Base-by-base conservation (phyloP, 2,888 invertebrate species). In the Leucozona laternaria region DNA sequence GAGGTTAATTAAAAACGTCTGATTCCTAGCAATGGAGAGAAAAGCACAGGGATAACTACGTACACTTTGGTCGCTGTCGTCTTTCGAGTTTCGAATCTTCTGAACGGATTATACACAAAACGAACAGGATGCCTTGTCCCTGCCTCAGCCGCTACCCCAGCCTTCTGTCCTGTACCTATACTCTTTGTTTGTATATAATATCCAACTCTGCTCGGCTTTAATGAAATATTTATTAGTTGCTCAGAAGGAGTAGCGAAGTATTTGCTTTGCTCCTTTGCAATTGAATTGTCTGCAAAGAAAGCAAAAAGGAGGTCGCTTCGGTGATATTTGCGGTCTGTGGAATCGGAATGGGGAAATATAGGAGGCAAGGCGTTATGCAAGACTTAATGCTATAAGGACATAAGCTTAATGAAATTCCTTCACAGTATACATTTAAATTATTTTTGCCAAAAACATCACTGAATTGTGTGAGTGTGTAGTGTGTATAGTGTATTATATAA, bases 1-100 rank as follows among this genome's bases (percentile, higher is more conserved):
- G 70, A 81, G 88, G 88, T 88, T 89, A 89, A 89, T 89, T 89
- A 89, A 89, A 88, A 89, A 89, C 77, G 88, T 89, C 89, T 86
- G 87, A 88, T 88, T 88, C 79, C 71, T 40, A 72, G 76, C 53
- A 77, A 64, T 28, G 37, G 11, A 55, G 15, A 48, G 68, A n/a
- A 62, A 55, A 57, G 70, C 40, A 37, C 48, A 77, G 53, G 62
- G 34, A 48, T 58, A 20, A 15, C n/a, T n/a, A n/a, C n/a, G n/a
- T n/a, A n/a, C n/a, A 20, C 20, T 22, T 50, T 37, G 43, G 76
- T 28, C 22, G 80, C n/a, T 13, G 48, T 31, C 31, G 31, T 64
- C 43, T 64, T 28, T 25, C 64, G 34, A 57, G 10, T 34, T 57
- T 57, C 57, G 31, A 57, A 31, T 34, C 31, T 57, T 6, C 57